These are phyloP conservation scores for Pseudochromis fuscus DNA, from an alignment of 2,797 vertebrate species.

Conservation along the genomic window DNA sequence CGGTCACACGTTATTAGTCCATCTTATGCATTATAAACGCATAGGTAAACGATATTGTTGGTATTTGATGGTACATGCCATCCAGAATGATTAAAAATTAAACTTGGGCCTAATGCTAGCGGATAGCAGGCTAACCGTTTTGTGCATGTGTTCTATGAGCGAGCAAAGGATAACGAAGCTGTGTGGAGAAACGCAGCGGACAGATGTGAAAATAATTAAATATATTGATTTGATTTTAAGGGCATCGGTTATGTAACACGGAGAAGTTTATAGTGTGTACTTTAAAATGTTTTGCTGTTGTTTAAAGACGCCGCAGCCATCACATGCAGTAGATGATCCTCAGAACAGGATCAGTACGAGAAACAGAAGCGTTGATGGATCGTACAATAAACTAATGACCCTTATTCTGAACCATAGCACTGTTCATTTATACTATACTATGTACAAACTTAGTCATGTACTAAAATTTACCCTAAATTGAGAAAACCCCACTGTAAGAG, in stretches of 20 bases:
- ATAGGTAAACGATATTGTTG: accelerated
- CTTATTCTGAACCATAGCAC: too few species aligned
- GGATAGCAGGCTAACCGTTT: conserved; percentile 70
- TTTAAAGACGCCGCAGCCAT: background rate
- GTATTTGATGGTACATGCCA: accelerated
- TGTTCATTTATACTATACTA: too few species aligned
- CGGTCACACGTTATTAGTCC: accelerated
- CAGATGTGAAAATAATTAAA: background rate
- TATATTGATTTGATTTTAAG: background rate
- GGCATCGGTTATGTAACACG: background rate
- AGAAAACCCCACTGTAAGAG: too few species aligned
- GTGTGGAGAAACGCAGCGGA: background rate
- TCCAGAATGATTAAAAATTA: background rate
- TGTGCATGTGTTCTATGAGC: conserved; percentile 73
- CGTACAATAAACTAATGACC: too few species aligned
- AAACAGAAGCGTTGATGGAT: too few species aligned
- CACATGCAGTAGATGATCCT: background rate
- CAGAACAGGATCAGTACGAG: too few species aligned
- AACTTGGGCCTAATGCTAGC: conserved; percentile 75
- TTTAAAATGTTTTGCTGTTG: background rate
- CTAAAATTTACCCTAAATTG: too few species aligned
- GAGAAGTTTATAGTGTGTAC: background rate
- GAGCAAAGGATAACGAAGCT: background rate
- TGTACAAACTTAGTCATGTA: too few species aligned
- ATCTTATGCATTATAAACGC: background rate